These are phyloP conservation scores for Camelus dromedarius DNA, from an alignment of 2,113 vertebrate species.

Conservation along the genomic window DNA sequence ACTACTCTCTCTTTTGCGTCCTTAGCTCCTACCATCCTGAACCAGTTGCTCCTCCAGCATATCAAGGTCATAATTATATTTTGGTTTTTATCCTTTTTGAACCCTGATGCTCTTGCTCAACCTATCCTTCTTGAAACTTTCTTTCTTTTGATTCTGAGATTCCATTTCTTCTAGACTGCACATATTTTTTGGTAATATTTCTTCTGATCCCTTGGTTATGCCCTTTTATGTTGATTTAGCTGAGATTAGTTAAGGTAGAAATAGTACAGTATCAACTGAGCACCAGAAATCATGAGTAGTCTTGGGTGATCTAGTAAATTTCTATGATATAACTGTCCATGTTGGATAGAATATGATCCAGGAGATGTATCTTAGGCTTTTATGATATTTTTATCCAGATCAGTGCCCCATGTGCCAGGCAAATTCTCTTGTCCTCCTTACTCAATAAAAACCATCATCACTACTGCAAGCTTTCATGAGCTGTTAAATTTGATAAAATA, in stretches of 20 bases:
- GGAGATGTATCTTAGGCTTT: not conserved
- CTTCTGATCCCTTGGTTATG: not conserved
- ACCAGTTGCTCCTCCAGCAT: not conserved
- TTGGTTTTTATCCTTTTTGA: not conserved
- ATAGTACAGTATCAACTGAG: not conserved
- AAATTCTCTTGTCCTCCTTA: not conserved
- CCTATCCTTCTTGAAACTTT: not conserved
- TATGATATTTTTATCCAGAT: not conserved
- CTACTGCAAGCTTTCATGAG: not conserved
- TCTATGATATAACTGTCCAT: not conserved
- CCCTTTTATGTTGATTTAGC: not conserved
- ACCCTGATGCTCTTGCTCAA: not conserved
- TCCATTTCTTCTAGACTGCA: not conserved
- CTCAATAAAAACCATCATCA: not conserved
- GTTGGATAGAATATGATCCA: not conserved
- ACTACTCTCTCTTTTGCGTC: not conserved
- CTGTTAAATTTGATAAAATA: not conserved
- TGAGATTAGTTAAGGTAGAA: not conserved
- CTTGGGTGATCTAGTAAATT: not conserved
- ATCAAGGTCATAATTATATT: not conserved
- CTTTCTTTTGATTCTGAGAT: not conserved
- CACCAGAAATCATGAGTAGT: not conserved
- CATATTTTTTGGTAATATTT: not conserved
- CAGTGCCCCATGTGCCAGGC: not conserved
- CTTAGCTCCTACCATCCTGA: not conserved